Base-by-base conservation (phyloP, 2,113 vertebrate species). In the Hemiprocne comata region DNA sequence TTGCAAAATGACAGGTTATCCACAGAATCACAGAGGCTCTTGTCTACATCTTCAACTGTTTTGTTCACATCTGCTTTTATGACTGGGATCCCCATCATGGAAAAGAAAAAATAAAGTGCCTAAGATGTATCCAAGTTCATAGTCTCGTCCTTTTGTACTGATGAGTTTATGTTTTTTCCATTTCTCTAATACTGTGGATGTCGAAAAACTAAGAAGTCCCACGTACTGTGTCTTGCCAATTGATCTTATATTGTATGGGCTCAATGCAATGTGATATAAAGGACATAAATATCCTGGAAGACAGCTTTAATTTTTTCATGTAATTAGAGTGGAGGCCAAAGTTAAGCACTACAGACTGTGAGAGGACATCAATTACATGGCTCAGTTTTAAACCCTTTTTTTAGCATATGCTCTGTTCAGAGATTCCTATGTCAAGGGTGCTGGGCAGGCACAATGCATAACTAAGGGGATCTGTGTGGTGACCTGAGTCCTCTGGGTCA, bases 251-350 rank as follows among this genome's bases (percentile, higher is more conserved):
- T 80, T 60, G 95, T 75, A 77, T 84, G 33, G 67, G 33, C 44
- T 90, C 2, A 0, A 66, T 77, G 65, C 65, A 74, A 23, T 80
- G 60, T 91, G 51, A 60, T 95, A 60, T 74, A 71, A 79, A 70
- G 69, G 48, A 70, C 55, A 34, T 71, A 86, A 64, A 73, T 86
- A 17, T 81, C 29, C 62, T 71, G 55, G 54, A 76, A 94, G 72
- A 81, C 51, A 88, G 28, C 60, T 91, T 94, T 90, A 34, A 65
- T 19, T 88, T 91, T 88, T 71, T 80, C 79, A 71, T 77, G 33
- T 84, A 80, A 86, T 51, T 48, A n/a, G 54, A 79, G 34, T 11
- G 5, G 54, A 87, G 38, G 81, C 66, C 71, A 54, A 82, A 71
- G 58, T 76, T 92, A 79, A 58, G 38, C 34, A n/a, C 26, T n/a